phyloP scores from a whole-genome alignment of 1,140 invertebrate species.

The Riptortus pedestris region DNA sequence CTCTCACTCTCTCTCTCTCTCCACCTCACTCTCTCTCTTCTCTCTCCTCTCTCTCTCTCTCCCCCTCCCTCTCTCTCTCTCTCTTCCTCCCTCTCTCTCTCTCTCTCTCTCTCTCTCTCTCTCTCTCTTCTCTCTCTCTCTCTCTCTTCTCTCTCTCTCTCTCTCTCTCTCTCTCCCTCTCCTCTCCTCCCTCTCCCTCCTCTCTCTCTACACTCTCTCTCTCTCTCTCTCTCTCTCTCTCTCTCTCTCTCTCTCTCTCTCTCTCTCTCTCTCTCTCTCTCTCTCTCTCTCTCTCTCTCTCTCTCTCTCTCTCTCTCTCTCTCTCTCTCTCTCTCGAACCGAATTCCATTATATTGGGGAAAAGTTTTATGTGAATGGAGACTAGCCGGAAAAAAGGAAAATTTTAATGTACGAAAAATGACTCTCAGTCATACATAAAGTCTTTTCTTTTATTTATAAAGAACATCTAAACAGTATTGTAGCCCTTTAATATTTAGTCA shows the following conservation, averaged over 20 bases:
- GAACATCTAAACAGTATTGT: no score
- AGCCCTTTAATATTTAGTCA: no score
- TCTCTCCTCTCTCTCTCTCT: background rate
- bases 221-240: background rate
- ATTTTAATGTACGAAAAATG: no score
- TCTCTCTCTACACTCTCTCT: background rate
- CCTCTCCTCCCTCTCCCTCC: background rate
- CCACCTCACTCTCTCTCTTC: background rate
- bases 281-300: slow-evolving; percentile 12
- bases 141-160: background rate
- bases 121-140: background rate
- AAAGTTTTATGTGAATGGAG: no score
- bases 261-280: background rate
- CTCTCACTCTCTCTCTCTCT: background rate
- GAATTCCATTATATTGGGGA: no score
- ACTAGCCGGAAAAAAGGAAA: no score
- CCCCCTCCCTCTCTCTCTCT: background rate
- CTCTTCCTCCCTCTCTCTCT: background rate
- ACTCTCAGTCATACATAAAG: no score
- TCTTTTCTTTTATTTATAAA: no score
- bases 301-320: slow-evolving; percentile 16
- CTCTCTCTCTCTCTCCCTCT: background rate
- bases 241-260: background rate
- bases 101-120: background rate
- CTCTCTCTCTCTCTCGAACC: slow-evolving; percentile 13